Conservation (phyloP, 2,113 vertebrate genomes). For the Acinonyx jubatus region DNA sequence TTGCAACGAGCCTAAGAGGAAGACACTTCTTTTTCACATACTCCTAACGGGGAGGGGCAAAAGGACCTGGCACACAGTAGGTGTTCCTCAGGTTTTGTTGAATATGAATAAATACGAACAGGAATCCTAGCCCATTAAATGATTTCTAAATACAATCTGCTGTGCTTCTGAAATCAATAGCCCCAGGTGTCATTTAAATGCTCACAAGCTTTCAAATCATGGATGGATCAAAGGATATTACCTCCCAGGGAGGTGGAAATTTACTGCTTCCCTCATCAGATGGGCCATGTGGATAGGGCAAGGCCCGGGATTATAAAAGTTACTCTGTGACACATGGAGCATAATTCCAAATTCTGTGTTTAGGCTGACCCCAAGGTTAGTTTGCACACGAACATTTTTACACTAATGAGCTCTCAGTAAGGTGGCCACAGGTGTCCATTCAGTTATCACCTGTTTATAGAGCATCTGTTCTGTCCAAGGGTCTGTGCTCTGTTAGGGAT, state of each 20-base stretch:
- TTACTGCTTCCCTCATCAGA: background rate
- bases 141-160: conserved; percentile 60
- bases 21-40: background rate
- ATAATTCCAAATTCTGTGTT: background rate
- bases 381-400: background rate
- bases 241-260: conserved; percentile 13
- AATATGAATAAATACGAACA: background rate
- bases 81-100: background rate
- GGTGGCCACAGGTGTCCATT: background rate
- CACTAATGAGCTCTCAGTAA: background rate
- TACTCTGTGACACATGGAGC: background rate
- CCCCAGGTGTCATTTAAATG: conserved; percentile 55
- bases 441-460: background rate
- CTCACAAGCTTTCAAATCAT: conserved; percentile 55
- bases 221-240: conserved; percentile 57
- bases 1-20: background rate
- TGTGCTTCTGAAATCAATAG: conserved; percentile 63
- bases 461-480: background rate
- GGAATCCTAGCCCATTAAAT: background rate
- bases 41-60: background rate
- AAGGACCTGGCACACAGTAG: background rate
- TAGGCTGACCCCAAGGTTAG: background rate
- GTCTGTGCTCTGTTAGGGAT: background rate
- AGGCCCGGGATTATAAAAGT: background rate
- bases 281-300: background rate